phyloP scores from a whole-genome alignment of 2,113 vertebrate species.

The Anseranas semipalmata region DNA sequence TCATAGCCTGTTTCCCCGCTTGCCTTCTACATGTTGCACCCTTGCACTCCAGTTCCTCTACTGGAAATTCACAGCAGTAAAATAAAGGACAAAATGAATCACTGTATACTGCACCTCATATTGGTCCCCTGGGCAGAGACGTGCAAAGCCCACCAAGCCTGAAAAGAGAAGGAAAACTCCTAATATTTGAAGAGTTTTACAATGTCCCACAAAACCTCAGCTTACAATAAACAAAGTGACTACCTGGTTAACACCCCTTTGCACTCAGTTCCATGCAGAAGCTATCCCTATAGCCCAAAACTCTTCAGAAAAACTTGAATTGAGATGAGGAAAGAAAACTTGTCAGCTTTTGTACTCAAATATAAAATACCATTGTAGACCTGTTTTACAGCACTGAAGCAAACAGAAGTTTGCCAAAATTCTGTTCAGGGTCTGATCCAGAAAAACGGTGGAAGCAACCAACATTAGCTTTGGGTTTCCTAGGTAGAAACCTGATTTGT shows the following conservation, averaged over 20 bases:
- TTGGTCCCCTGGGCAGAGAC: conserved; percentile 95
- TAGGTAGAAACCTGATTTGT: neutral
- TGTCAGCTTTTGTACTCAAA: neutral
- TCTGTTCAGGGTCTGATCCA: neutral
- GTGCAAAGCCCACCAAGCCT: conserved; percentile 95
- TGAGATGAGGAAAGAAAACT: neutral
- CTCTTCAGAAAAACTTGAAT: neutral
- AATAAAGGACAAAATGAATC: neutral
- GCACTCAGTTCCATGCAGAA: neutral
- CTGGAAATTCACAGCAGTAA: neutral
- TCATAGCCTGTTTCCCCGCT: neutral
- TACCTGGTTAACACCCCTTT: neutral
- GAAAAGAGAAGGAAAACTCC: conserved; percentile 57
- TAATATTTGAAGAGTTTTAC: neutral
- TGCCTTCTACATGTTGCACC: neutral
- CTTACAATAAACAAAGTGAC: neutral
- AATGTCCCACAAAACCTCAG: neutral
- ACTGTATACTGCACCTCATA: conserved; percentile 85
- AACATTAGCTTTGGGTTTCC: neutral
- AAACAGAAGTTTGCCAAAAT: neutral
- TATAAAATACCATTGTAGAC: neutral
- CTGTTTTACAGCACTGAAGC: neutral
- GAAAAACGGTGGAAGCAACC: neutral
- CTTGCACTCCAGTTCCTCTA: neutral
- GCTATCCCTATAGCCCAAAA: neutral